These are phyloP conservation scores for Upupa epops DNA, from an alignment of 2,113 vertebrate species.

Conservation along the genomic window DNA sequence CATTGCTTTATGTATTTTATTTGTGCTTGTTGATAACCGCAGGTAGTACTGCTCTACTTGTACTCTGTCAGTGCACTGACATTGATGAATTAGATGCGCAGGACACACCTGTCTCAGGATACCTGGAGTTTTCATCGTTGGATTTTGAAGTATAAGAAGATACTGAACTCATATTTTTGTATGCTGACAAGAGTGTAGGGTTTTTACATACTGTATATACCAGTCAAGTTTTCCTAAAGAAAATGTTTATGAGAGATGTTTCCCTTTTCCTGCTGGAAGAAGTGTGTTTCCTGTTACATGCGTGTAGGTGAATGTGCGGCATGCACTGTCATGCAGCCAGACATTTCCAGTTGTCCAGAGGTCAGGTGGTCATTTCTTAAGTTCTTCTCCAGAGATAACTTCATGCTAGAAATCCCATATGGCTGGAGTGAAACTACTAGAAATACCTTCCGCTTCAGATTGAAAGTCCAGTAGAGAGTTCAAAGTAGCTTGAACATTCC, in stretches of 20 bases:
- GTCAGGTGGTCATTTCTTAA: not conserved
- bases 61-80: not conserved
- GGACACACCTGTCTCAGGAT: slow-evolving; percentile 40
- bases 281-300: not conserved
- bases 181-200: not conserved
- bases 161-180: slow-evolving; percentile 49
- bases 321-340: not conserved
- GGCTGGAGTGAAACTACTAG: not conserved
- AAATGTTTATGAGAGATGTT: not conserved
- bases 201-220: slow-evolving; percentile 35
- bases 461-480: not conserved
- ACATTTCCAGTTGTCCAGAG: not conserved
- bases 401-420: not conserved
- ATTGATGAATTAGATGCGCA: not conserved
- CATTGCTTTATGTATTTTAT: slow-evolving; percentile 1
- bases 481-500: not conserved
- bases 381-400: not conserved
- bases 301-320: not conserved
- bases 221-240: slow-evolving; percentile 16
- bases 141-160: slow-evolving; percentile 31
- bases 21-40: not conserved
- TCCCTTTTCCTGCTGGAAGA: not conserved
- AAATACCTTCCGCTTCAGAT: not conserved
- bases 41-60: slow-evolving; percentile 34
- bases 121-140: slow-evolving; percentile 8